phyloP scores from a whole-genome alignment of 2,888 invertebrate genomes.

The Icerya purchasi region DNA sequence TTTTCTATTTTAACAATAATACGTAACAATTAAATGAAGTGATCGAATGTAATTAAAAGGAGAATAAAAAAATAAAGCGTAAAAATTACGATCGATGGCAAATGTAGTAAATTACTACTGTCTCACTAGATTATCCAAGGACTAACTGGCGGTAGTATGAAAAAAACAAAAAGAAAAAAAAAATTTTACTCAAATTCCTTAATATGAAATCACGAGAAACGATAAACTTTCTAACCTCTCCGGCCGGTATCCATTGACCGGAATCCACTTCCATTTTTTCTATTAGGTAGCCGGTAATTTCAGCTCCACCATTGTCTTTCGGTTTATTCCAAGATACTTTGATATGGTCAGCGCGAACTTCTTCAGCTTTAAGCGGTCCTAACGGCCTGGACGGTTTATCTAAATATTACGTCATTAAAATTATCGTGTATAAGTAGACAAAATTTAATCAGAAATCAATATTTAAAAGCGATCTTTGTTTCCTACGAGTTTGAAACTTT shows the following conservation, averaged over 20 bases:
- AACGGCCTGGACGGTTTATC: slow-evolving; percentile 65
- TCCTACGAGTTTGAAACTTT: no score
- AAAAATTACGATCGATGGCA: no score
- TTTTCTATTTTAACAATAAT: no score
- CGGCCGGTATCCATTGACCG: slow-evolving; percentile 88
- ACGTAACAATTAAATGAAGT: no score
- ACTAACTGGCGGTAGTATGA: neutral
- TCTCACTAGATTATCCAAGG: no score
- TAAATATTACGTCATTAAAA: no score
- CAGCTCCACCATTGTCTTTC: slow-evolving; percentile 67
- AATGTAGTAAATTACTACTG: no score
- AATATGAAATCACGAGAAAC: slow-evolving; percentile 1
- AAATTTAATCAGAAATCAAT: no score
- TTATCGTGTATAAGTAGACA: no score
- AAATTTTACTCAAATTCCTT: neutral
- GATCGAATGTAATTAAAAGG: no score
- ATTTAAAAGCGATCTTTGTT: no score
- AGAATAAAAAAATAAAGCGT: no score
- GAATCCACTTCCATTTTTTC: slow-evolving; percentile 94
- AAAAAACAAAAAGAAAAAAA: neutral
- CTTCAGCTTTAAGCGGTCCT: slow-evolving; percentile 67
- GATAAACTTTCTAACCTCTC: slow-evolving; percentile 41
- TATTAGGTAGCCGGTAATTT: slow-evolving; percentile 70
- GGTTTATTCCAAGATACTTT: slow-evolving; percentile 83
- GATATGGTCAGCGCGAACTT: slow-evolving; percentile 72